Base-by-base conservation (phyloP, 2,113 vertebrate species). In the Cathartes aura region DNA sequence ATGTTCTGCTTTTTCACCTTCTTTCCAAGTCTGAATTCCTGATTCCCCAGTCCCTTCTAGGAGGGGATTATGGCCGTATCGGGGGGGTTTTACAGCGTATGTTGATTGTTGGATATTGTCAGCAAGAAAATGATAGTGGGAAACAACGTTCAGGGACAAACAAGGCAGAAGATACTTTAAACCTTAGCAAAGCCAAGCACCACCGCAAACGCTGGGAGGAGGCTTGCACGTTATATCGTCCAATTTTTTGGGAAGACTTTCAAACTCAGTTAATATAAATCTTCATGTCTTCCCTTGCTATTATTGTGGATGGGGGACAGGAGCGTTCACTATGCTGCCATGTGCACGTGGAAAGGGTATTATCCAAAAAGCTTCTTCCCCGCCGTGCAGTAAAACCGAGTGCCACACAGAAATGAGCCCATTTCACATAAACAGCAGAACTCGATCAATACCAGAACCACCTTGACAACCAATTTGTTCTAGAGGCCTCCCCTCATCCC, bases 371-470 rank as follows among this genome's bases (percentile, higher is more conserved):
- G 38, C 48, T 90, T 92, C 88, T 95, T 66, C n/a, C 74, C 87
- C 12, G n/a, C 74, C 23, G 32, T 47, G 94, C 91, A 93, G 73
- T 90, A 95, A 95, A 86, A 82, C 74, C 7, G 11, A 95, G 53
- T 34, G 72, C 63, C 84, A 56, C 29, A 71, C 63, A 94, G 86
- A 96, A 97, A 97, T 66, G 80, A 98, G 62, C 84, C 84, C 84
- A 91, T 97, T 98, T 74, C 93, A 88, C 76, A 87, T 20, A 93
- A 96, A 96, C 76, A 97, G 94, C 67, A 92, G 90, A 96, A 97
- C 91, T 90, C 67, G 85, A 98, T 97, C 97, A 96, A 98, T 97
- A 97, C 91, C 94, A 97, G 96, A 97, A 97, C 89, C 29, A 9
- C 70, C 58, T 96, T 71, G 71, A 78, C 47, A 97, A 67, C 45